Evolutionary conservation across 2,797 vertebrate genomes (phyloP).

Genomic region (Pachyuromys duprasi): DNA sequence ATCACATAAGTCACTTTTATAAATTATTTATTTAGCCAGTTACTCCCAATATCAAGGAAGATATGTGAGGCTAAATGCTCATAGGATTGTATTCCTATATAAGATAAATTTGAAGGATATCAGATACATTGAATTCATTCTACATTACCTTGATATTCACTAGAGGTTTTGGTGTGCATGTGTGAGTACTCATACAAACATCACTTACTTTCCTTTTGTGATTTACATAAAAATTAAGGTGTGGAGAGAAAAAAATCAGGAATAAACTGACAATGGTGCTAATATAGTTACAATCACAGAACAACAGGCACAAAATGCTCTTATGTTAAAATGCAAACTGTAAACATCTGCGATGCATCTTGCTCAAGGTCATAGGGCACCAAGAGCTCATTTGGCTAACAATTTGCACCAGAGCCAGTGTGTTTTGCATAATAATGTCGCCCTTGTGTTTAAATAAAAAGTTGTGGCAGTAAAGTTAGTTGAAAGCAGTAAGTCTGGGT

Average conservation of each 20-base stretch:
- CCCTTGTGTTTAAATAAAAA: conserved; percentile 48
- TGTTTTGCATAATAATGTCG: conserved; percentile 24
- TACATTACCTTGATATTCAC: not conserved
- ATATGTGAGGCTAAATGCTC: not conserved
- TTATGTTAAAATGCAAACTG: conserved; percentile 45
- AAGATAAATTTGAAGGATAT: not conserved
- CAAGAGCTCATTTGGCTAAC: not conserved
- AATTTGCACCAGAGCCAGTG: not conserved
- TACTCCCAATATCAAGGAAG: conserved; percentile 6
- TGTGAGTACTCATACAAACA: not conserved
- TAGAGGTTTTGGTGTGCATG: not conserved
- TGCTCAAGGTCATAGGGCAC: not conserved
- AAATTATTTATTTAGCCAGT: conserved; percentile 36
- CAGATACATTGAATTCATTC: conserved; percentile 12
- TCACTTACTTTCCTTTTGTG: conserved; percentile 30
- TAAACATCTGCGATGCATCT: not conserved
- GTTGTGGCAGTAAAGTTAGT: not conserved
- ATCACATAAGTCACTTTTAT: conserved; percentile 26
- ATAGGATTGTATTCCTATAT: not conserved
- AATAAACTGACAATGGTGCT: conserved; percentile 1
- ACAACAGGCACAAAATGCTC: not conserved
- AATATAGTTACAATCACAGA: not conserved
- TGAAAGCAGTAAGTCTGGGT: not conserved
- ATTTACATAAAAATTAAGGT: conserved; percentile 40
- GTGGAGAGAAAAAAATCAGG: conserved; percentile 7